phyloP scores from a whole-genome alignment of 2,113 vertebrate species.

The Varanus komodoensis region DNA sequence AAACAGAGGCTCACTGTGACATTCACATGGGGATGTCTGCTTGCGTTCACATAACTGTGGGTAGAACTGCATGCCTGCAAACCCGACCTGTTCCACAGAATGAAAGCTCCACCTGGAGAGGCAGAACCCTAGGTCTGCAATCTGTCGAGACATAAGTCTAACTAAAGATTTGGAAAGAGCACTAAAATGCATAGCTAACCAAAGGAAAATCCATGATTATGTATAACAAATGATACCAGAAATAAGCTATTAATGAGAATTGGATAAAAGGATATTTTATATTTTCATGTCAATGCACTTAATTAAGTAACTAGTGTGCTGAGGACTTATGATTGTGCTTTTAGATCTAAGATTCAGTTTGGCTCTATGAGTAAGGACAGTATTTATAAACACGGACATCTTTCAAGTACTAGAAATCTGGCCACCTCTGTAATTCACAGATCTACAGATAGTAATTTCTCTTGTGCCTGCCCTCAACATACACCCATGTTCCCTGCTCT shows the following conservation, averaged over 20 bases:
- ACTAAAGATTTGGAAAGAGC: not conserved
- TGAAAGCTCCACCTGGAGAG: not conserved
- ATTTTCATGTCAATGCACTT: not conserved
- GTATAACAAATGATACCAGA: not conserved
- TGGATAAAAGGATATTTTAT: not conserved
- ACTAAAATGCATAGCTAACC: not conserved
- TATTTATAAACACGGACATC: not conserved
- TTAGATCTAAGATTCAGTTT: not conserved
- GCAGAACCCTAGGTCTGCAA: not conserved
- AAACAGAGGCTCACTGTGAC: not conserved
- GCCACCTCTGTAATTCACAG: not conserved
- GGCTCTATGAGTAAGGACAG: not conserved
- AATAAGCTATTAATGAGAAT: not conserved
- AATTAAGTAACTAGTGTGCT: not conserved
- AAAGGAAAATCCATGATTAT: not conserved
- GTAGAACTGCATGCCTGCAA: too few species aligned
- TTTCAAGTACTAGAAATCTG: not conserved
- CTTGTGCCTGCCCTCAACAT: not conserved
- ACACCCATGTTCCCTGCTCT: not conserved
- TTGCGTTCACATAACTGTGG: too few species aligned
- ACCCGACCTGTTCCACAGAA: not conserved
- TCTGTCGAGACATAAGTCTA: not conserved
- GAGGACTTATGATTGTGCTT: not conserved
- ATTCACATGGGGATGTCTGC: not conserved
- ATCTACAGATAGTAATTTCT: not conserved